A percentile compares a stretch with the other conserved stretches of the same genome.
Evolutionary conservation across 2,797 vertebrate genomes (phyloP).

Genomic region (Crax fasciolata): DNA sequence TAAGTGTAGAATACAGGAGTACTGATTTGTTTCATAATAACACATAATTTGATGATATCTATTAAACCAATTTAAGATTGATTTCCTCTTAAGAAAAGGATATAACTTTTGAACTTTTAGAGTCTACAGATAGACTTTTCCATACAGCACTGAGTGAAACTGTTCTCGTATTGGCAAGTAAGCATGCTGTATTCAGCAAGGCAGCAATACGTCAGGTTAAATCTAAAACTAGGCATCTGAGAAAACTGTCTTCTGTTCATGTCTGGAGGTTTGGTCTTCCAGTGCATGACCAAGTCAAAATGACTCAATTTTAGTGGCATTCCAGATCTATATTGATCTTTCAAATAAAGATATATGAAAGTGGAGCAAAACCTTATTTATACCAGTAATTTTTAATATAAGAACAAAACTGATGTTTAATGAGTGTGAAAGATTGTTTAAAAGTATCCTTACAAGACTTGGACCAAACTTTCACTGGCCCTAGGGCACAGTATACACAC

Average conservation of each 20-base stretch:
- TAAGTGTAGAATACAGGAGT: not conserved
- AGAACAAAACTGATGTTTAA: not conserved
- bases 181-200: not conserved
- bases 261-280: not conserved
- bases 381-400: not conserved
- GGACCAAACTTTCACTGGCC: not conserved
- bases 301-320: not conserved
- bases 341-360: not conserved
- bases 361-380: not conserved
- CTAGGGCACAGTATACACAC: not conserved
- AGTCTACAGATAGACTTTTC: not conserved
- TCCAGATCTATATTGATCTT: not conserved
- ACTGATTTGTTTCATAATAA: not conserved
- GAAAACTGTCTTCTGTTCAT: not conserved
- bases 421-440: not conserved
- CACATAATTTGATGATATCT: not conserved
- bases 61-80: not conserved
- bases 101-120: not conserved
- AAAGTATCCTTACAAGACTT: not conserved
- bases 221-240: slow-evolving; percentile 1
- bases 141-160: not conserved
- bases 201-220: not conserved
- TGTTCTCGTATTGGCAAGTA: not conserved
- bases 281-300: not conserved
- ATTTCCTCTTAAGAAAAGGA: not conserved